Evolutionary conservation across 2,113 vertebrate genomes (phyloP), one percentile per base, ranked within the genome.

Genomic region (Oenanthe melanoleuca): DNA sequence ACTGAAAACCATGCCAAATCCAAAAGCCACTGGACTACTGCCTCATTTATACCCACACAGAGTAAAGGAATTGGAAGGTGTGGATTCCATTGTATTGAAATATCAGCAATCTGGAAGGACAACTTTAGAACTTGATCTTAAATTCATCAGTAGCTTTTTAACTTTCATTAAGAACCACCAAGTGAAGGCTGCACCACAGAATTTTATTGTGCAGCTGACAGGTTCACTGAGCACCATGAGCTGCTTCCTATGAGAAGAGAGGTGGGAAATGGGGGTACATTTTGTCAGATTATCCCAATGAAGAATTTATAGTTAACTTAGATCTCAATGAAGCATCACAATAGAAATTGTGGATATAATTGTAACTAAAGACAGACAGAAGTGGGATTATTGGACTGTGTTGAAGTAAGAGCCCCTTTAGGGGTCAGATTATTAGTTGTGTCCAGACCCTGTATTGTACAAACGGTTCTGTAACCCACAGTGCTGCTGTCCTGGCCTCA

Each of bases 231-330:
- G 47, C 28, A 22, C 40, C n/a, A 14, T 1, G 1, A 42, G 31
- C 23, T 89, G 1, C 22, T 90, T 70, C n/a, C 34, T 18, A 1
- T 5, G 24, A 67, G 28, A n/a, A 53, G 16, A 10, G 6, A 52
- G 5, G 8, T 33, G 31, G 14, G 13, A 34, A 57, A 72, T 28
- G 7, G 8, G 53, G 14, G 0, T 5, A 11, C 13, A n/a, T 71
- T 63, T 55, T 4, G 82, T 8, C 37, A 63, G 38, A 64, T 74
- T 26, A 53, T 49, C 61, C 12, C 49, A 75, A 14, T 52, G 71
- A 80, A 49, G 11, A 25, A 45, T 45, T n/a, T 25, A 25, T 11
- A 10, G 29, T 59, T 55, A 50, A 65, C 3, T 61, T 70, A 20
- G 61, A 82, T 24, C 19, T 56, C n/a, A 18, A 38, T 60, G 59